A percentile compares a stretch with the other conserved stretches of the same genome.
Evolutionary conservation across 2,797 vertebrate species (phyloP).

Genomic region (Myiotriccus ornatus): DNA sequence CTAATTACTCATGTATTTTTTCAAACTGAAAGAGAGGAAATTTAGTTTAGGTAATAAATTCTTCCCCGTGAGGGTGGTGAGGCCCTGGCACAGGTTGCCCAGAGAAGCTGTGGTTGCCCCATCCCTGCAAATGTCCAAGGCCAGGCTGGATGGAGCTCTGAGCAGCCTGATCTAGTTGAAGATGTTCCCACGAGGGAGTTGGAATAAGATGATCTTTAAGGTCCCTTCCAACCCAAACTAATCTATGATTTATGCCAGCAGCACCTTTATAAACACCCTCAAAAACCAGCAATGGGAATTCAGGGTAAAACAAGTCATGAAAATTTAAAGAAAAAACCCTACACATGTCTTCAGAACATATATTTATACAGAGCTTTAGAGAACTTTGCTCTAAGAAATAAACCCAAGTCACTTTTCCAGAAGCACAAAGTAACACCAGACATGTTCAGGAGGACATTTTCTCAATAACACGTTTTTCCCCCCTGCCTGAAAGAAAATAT

Average conservation of each 20-base stretch:
- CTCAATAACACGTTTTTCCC: background rate
- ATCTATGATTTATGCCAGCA: background rate
- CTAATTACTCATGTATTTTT: background rate
- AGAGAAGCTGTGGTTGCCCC: background rate
- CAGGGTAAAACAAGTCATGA: background rate
- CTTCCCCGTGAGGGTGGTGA: accelerated
- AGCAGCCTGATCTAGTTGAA: background rate
- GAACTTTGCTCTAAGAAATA: background rate
- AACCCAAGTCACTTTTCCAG: background rate
- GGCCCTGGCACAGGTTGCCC: background rate
- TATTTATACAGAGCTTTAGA: background rate
- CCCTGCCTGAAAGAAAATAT: background rate
- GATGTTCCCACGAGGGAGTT: too few species aligned
- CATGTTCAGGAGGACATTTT: background rate
- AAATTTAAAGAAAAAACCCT: background rate
- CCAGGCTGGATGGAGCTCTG: background rate
- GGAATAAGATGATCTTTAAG: background rate
- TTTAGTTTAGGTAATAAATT: background rate
- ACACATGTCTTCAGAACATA: accelerated
- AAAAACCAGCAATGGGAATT: background rate
- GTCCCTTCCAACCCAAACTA: background rate
- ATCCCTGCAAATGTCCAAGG: background rate
- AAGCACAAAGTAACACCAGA: background rate
- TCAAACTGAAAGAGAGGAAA: background rate
- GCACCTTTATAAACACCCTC: background rate